Conservation (phyloP, 2,113 vertebrate genomes). For the Onychostruthus taczanowskii region DNA sequence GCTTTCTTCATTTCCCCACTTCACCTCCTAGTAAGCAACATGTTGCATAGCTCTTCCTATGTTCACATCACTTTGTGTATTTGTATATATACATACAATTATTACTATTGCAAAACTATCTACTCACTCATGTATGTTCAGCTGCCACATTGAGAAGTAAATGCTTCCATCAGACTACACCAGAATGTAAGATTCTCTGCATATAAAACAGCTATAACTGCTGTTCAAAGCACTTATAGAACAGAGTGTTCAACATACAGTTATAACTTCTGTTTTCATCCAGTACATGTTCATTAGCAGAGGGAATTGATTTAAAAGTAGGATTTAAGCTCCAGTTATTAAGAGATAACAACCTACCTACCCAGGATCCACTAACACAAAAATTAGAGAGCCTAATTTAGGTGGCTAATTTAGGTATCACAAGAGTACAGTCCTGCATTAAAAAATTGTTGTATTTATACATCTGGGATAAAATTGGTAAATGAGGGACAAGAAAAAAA, state of each 20-base stretch:
- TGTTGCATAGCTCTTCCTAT: neutral
- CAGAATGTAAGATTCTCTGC: neutral
- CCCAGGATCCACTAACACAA: neutral
- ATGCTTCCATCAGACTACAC: neutral
- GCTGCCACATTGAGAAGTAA: neutral
- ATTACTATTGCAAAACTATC: neutral
- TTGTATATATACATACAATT: neutral
- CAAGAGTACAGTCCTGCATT: neutral
- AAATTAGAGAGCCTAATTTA: conserved; percentile 20
- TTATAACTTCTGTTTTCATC: neutral
- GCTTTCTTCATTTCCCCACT: neutral
- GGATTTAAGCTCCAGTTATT: conserved; percentile 11
- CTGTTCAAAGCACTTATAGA: neutral
- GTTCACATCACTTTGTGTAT: neutral
- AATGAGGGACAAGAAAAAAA: neutral
- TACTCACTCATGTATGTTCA: neutral
- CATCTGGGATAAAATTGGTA: neutral
- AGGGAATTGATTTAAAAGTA: neutral
- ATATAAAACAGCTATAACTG: neutral
- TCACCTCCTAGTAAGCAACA: neutral
- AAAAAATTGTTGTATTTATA: neutral
- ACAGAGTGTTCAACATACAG: neutral
- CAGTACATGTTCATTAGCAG: neutral
- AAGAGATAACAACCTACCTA: neutral
- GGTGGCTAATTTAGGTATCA: neutral